Conservation (phyloP, 1,140 invertebrate genomes). For the Aporrectodea caliginosa region DNA sequence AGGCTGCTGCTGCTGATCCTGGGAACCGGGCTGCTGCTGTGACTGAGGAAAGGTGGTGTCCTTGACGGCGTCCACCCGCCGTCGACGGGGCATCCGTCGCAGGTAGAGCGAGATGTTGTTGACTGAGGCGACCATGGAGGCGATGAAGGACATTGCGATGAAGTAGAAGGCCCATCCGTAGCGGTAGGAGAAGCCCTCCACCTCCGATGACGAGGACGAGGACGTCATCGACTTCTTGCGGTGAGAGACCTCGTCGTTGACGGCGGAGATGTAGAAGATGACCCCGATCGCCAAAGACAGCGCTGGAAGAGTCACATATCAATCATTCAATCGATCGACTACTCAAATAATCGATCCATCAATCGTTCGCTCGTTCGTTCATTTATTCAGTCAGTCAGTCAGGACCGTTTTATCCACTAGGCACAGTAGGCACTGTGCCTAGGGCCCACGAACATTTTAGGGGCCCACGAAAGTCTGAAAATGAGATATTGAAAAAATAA, state of each 20-base stretch:
- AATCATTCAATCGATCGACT: too few relatives aligned
- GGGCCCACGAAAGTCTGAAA: too few relatives aligned
- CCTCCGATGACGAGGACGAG: constrained; percentile 23
- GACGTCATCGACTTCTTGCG: constrained; percentile 34
- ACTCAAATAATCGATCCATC: too few relatives aligned
- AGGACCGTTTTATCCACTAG: too few relatives aligned
- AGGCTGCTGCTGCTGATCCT: neutral
- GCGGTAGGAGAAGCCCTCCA: constrained; percentile 39
- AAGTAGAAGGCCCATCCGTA: constrained; percentile 51
- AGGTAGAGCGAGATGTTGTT: constrained; percentile 43
- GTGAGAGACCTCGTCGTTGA: constrained; percentile 48
- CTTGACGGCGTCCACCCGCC: neutral
- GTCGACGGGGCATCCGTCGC: neutral
- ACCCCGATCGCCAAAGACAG: constrained; percentile 44
- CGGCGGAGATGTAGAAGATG: constrained; percentile 48
- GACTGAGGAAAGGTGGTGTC: neutral
- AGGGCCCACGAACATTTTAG: too few relatives aligned
- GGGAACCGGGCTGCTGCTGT: too few relatives aligned
- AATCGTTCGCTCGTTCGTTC: too few relatives aligned
- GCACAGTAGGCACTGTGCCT: too few relatives aligned
- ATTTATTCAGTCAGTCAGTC: too few relatives aligned
- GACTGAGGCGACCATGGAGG: constrained; percentile 42
- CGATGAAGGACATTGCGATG: constrained; percentile 41
- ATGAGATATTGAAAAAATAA: too few relatives aligned
- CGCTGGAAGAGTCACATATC: constrained; percentile 37